Evolutionary conservation across 2,113 vertebrate genomes (phyloP), one percentile per base, ranked within the genome.

Genomic region (Pongo abelii): DNA sequence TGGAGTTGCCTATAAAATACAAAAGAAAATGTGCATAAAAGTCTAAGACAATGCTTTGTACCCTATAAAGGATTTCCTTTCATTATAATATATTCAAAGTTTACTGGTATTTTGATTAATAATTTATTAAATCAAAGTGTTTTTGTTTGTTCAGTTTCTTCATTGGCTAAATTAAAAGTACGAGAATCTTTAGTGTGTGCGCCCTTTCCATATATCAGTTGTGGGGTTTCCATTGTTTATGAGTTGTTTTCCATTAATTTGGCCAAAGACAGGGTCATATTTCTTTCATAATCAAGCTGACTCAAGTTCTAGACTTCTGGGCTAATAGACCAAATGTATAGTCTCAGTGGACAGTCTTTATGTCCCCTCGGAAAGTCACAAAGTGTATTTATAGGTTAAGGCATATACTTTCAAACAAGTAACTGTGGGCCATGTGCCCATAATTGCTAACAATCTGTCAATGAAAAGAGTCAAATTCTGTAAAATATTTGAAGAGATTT

Each of bases 1-100:
- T 99, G 96, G 99, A 98, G 64, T 96, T 99, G 84, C 99, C 99
- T 99, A 89, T 1, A 98, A 97, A 83, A 27, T 46, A 50, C 17
- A 96, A 89, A 89, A 77, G 43, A 27, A 79, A 95, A 70, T 27
- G 55, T 6, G 0, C 17, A 35, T 52, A 59, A 79, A 35, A 6
- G 8, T 25, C 18, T 30, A 84, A 91, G 74, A 14, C 18, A 74
- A n/a, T 48, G 59, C 48, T 95, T 75, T 52, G 64, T 22, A 38
- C 3, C 35, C 7, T 35, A 16, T 22, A 55, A 61, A 78, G 52
- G 23, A 72, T 32, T 94, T 86, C 61, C 25, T 79, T 81, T 30
- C 80, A 40, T 80, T 81, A n/a, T 6, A 79, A 35, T 22, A 59
- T 38, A 38, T 48, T 67, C 16, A 69, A 16, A 57, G 27, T 84